Percentiles rank a stretch among this genome's conserved stretches.
These are phyloP conservation scores for Palythoa grandis DNA, from an alignment of 92 coral and sea anemone genomes.

Conservation along the genomic window DNA sequence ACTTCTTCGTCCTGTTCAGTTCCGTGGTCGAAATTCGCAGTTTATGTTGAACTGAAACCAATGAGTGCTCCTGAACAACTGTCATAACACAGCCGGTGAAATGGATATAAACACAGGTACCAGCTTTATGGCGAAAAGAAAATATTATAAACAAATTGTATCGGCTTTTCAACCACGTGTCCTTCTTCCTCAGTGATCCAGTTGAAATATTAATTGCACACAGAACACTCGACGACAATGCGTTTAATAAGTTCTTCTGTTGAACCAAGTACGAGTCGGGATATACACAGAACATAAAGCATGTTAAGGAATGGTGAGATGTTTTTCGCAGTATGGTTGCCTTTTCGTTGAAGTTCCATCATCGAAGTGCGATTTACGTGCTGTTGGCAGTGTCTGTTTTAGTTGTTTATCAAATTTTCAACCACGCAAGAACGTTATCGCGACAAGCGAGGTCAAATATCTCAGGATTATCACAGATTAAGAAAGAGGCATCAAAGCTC, in stretches of 20 bases:
- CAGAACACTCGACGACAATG: not conserved
- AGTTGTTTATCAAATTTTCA: slow-evolving; percentile 67
- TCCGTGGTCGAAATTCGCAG: not conserved
- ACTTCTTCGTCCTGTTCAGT: not conserved
- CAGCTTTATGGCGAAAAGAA: slow-evolving; percentile 9
- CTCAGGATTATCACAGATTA: slow-evolving; percentile 2
- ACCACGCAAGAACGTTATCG: slow-evolving; percentile 35
- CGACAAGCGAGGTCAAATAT: slow-evolving; percentile 23
- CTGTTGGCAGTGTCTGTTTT: slow-evolving; percentile 46
- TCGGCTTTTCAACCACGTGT: slow-evolving; percentile 32
- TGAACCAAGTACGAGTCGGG: not conserved
- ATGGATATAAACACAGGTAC: slow-evolving; percentile 2
- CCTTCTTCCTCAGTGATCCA: slow-evolving; percentile 9
- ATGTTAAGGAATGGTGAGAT: not conserved
- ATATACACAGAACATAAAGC: not conserved
- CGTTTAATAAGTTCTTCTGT: not conserved
- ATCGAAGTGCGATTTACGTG: slow-evolving; percentile 63
- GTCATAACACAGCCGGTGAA: not conserved
- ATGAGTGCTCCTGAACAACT: not conserved
- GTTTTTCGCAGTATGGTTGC: slow-evolving; percentile 62
- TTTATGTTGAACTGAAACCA: not conserved
- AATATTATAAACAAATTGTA: slow-evolving; percentile 2
- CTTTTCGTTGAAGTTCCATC: slow-evolving; percentile 72
- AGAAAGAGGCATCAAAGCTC: not conserved
- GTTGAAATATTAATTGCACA: slow-evolving; percentile 34